A percentile compares a stretch with the other conserved stretches of the same genome.
Evolutionary conservation across 2,113 vertebrate genomes (phyloP).

Genomic region (Polypterus senegalus): DNA sequence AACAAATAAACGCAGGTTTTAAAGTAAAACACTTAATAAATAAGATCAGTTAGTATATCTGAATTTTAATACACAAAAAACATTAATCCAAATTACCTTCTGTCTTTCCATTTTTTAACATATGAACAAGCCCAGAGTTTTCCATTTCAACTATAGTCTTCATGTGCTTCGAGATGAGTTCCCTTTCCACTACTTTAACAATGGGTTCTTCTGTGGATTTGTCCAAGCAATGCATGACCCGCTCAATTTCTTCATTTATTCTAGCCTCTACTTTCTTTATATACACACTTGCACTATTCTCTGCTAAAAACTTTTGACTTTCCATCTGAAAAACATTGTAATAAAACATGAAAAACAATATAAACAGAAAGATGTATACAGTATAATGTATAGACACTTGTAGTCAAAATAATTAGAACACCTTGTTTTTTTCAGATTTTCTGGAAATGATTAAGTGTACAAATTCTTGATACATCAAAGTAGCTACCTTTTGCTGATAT

Average conservation of each 20-base stretch:
- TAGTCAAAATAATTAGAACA: not conserved
- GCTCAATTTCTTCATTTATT: constrained; percentile 98
- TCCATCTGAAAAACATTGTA: constrained; percentile 72
- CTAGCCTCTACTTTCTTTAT: constrained; percentile 98
- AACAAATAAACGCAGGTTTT: too few species aligned
- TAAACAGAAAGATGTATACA: not conserved
- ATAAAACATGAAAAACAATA: not conserved
- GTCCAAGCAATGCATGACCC: constrained; percentile 96
- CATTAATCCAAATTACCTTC: constrained; percentile 58
- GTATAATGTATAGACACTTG: not conserved
- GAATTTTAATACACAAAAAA: not conserved
- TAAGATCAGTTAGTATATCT: not conserved
- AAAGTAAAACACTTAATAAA: too few species aligned
- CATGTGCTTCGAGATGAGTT: constrained; percentile 98
- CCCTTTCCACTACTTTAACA: constrained; percentile 92
- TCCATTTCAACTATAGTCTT: constrained; percentile 99
- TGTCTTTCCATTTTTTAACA: constrained; percentile 97
- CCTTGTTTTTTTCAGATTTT: too few species aligned
- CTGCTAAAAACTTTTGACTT: constrained; percentile 96
- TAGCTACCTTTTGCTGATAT: too few species aligned
- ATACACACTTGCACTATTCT: constrained; percentile 97
- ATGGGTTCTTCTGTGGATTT: constrained; percentile 96
- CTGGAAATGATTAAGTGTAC: too few species aligned
- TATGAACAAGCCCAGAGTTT: constrained; percentile 95
- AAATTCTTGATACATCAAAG: too few species aligned